Base-by-base conservation (phyloP, 2,113 vertebrate species). In the Cheilinus undulatus region DNA sequence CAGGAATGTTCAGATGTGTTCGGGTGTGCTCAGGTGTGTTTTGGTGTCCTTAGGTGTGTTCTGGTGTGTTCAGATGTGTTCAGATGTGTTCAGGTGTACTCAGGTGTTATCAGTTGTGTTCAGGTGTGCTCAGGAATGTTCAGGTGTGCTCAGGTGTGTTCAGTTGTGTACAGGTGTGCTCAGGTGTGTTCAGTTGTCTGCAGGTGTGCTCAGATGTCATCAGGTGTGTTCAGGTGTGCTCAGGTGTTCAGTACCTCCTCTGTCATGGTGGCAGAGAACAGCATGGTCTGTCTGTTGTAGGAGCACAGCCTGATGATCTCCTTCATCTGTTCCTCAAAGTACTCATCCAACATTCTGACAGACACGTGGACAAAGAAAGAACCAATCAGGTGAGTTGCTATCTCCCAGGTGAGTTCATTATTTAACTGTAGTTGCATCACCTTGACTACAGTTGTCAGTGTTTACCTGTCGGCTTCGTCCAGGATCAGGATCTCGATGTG, bases 261-360 rank as follows among this genome's bases (percentile, higher is more conserved):
- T 0, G 95, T 96, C 97, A 99, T 99, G 23, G 98, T 99, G 64
- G 98, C 98, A 0, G 98, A 99, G 85, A 99, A 99, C 59, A 99
- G 91, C 96, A 99, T 97, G 26, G 98, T 99, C 89, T 99, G 98
- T 72, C 95, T 94, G 84, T 97, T 97, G 75, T 93, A 95, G 20
- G 97, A 95, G 58, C 98, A 99, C 86, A 98, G 48, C 34, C 93
- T 92, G 85, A 99, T 99, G 81, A 99, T 95, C 91, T 99, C 98
- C 83, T 99, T 99, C 97, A 99, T 99, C 93, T 99, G 98, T 57
- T 99, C 98, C 85, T 99, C 97, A 69, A 99, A 99, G 88, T 99
- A 99, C 69, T 99, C 98, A 8, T 99, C 97, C 89, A 99, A 73
- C 98, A 99, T 99, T 89, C 98, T 99, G 86, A 45, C 5, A 69